phyloP scores from a whole-genome alignment of 2,797 vertebrate genomes.

The Podarcis lilfordi region DNA sequence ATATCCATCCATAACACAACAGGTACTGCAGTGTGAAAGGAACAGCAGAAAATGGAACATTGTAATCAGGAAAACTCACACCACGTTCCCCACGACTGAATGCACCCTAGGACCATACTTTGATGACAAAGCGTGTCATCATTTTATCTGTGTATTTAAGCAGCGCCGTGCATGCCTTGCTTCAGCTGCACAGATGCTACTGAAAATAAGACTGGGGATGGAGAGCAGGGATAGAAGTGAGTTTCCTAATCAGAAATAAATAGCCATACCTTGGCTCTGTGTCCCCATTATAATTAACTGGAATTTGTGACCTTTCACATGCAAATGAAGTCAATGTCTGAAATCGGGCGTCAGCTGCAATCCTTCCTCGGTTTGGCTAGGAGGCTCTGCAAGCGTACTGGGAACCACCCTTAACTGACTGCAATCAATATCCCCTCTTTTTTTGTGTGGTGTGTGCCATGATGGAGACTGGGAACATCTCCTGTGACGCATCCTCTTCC shows the following conservation, averaged over 20 bases:
- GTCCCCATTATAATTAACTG: constrained; percentile 58
- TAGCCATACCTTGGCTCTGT: constrained; percentile 46
- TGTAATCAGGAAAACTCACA: too few species aligned
- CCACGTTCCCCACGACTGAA: too few species aligned
- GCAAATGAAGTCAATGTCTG: constrained; percentile 56
- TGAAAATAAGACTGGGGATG: constrained; percentile 9
- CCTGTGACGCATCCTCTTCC: constrained; percentile 30
- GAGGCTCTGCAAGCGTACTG: constrained; percentile 35
- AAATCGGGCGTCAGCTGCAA: constrained; percentile 40
- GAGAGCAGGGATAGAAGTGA: not conserved
- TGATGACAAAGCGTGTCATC: constrained; percentile 13
- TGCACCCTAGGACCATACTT: not conserved
- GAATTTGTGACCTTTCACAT: constrained; percentile 62
- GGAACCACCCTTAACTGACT: constrained; percentile 41
- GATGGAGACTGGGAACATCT: constrained; percentile 37
- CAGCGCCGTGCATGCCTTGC: constrained; percentile 16
- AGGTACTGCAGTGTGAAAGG: too few species aligned
- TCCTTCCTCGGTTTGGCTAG: constrained; percentile 41
- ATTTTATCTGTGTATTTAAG: constrained; percentile 28
- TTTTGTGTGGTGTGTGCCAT: constrained; percentile 11
- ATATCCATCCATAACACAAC: too few species aligned
- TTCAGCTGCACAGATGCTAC: not conserved
- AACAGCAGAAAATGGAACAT: too few species aligned
- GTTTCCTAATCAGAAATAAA: constrained; percentile 53
- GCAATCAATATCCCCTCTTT: constrained; percentile 42